Percentiles rank a stretch among this genome's conserved stretches.
Conservation (phyloP, 2,797 vertebrate genomes). For the Helarctos malayanus region DNA sequence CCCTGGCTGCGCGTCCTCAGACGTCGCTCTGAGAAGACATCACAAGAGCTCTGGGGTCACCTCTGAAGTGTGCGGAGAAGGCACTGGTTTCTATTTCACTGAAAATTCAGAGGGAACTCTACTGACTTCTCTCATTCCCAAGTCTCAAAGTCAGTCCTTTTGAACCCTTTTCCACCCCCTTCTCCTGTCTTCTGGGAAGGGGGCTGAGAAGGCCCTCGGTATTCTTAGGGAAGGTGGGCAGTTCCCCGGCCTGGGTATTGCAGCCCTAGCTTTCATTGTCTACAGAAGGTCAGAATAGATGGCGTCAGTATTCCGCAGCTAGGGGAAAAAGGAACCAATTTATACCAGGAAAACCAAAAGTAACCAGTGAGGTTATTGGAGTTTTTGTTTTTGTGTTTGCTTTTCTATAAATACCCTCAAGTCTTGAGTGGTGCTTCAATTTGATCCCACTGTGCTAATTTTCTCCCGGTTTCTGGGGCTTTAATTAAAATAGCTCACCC, state of each 20-base stretch:
- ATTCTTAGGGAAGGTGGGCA: background rate
- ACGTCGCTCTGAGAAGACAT: background rate
- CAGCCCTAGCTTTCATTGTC: background rate
- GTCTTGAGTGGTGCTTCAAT: constrained; percentile 79
- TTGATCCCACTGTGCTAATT: constrained; percentile 76
- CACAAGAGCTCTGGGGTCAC: no score
- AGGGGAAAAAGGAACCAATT: constrained; percentile 46
- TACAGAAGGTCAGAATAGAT: background rate
- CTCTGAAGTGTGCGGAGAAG: background rate
- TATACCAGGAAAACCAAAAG: constrained; percentile 64
- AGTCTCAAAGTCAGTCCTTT: background rate
- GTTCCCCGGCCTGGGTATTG: background rate
- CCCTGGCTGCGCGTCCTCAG: background rate
- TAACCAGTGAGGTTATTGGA: constrained; percentile 74
- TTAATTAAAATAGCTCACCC: constrained; percentile 77
- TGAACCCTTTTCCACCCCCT: background rate
- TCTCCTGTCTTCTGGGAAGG: constrained; percentile 6
- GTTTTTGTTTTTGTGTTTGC: constrained; percentile 74
- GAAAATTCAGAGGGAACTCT: background rate
- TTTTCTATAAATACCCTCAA: constrained; percentile 83
- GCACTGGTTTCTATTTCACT: background rate
- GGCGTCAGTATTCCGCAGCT: background rate
- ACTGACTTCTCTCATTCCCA: background rate
- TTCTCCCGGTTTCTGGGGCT: constrained; percentile 71
- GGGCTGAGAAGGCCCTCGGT: background rate